Base-by-base conservation (phyloP, 2,113 vertebrate species). In the Oxygymnocypris stewartii region DNA sequence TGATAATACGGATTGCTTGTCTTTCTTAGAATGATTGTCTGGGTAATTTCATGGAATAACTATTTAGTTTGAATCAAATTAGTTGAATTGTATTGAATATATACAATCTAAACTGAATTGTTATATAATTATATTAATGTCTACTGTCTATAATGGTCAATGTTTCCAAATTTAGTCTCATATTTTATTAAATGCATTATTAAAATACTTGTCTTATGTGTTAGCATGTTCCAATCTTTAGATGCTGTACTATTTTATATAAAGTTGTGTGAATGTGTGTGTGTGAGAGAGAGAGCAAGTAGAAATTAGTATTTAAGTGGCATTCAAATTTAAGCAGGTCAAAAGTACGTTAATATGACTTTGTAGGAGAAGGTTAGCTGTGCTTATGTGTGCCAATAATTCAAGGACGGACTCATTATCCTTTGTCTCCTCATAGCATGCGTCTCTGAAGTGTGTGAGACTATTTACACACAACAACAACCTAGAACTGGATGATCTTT, bases 391-490 rank as follows among this genome's bases (percentile, higher is more conserved):
- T 13, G 23, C 20, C 6, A 57, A 40, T 63, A 69, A 79, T 75
- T 87, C 79, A 75, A 76, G 63, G 82, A 74, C 77, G 23, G 79
- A 31, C 77, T 75, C 25, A 63, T 31, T 49, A 47, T 54, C 28
- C 2, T 65, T 18, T 47, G 28, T 87, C 74, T 59, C 59, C 86
- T 74, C 47, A 12, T 44, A 57, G 74, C 90, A 88, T 93, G 93
- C 92, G 92, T 92, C 90, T 92, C 90, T 88, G 93, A 90, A 94
- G 93, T 93, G 94, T 92, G 94, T 87, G 76, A 16, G 69, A 78
- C 6, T 95, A 93, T 95, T 95, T 95, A 95, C 93, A 91, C 92
- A 93, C 82, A 95, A 95, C 93, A 94, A 20, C 71, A 44, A 76
- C 84, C 84, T 89, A 86, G 84, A 89, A 90, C 89, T 89, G 86